These are phyloP conservation scores for Temnothorax nylanderi DNA, from an alignment of 1,140 invertebrate species.

Conservation along the genomic window DNA sequence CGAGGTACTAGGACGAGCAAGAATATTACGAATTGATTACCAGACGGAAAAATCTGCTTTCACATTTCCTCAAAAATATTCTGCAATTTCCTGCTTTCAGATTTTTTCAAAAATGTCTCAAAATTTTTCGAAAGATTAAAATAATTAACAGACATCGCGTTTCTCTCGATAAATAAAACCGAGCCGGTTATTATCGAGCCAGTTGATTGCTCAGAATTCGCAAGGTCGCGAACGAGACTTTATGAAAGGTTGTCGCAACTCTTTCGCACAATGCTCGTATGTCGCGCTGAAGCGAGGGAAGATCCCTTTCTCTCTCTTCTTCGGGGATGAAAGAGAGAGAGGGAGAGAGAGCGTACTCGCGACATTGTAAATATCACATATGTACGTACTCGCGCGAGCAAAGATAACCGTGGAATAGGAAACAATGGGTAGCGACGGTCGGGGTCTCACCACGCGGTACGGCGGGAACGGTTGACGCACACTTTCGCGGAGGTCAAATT, in stretches of 20 bases:
- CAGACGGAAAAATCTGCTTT: background rate
- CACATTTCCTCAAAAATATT: background rate
- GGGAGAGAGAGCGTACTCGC: background rate
- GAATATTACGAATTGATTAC: background rate
- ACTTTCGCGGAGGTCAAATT: conserved; percentile 77
- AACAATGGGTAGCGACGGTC: conserved; percentile 61
- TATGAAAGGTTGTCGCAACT: background rate
- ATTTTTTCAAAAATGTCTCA: no score
- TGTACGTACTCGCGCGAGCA: conserved; percentile 15
- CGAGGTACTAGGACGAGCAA: background rate
- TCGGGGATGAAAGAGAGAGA: conserved; percentile 3
- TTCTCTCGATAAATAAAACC: background rate
- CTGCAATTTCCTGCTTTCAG: no score
- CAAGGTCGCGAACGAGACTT: conserved; percentile 39
- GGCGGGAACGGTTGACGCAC: conserved; percentile 67
- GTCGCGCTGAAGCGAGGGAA: background rate
- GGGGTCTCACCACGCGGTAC: conserved; percentile 35
- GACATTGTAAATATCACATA: conserved; percentile 36
- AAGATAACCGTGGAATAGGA: conserved; percentile 50
- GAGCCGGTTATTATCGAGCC: no score
- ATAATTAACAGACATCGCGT: background rate
- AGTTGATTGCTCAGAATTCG: background rate
- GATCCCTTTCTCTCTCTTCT: background rate
- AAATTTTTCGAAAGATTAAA: background rate
- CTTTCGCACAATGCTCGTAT: conserved; percentile 25